Base-by-base conservation (phyloP, 1,140 invertebrate genomes). In the Drosophila busckii region DNA sequence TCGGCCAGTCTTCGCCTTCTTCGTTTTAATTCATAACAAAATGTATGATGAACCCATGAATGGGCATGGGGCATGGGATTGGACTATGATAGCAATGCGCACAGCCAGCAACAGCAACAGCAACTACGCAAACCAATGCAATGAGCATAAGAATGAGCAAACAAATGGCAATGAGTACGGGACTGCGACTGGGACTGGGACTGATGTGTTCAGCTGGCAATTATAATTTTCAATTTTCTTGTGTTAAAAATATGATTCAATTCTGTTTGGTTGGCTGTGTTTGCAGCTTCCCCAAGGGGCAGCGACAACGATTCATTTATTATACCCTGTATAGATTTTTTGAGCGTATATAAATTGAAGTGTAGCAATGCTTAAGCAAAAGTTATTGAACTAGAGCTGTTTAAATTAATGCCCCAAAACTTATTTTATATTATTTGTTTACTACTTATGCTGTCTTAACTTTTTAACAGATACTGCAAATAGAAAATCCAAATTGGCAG, bases 221-320 rank as follows among this genome's bases (percentile, higher is more conserved):
- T 80, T 80, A 80, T 80, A 80, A 82, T 80, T 80, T 66, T 67
- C 73, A 78, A 63, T 64, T 78, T 76, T 56, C 45, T 46, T 71
- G 55, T 61, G 73, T 58, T 80, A 78, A 78, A 78, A 78, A 78
- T 78, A 78, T 70, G 71, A 78, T 78, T 78, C 71, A 78, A 78
- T 78, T 78, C n/a, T 63, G 58, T 70, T 62, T 56, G 59, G 50
- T 53, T 62, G 58, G 61, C 26, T 19, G 37, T 40, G 37, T 12
- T 22, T 23, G 15, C 15, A 9, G 10, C 5, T n/a, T 40, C 41
- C 46, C 56, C 62, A 32, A 19, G 41, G 46, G 49, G n/a, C n/a
- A n/a, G n/a, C n/a, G n/a, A n/a, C 17, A 37, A 53, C 26, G 45
- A 62, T 54, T 25, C 28, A 31, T 16, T n/a, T 28, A 42, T 20